A percentile compares a stretch with the other conserved stretches of the same genome.
These are phyloP conservation scores for Poeciliopsis turneri DNA, from an alignment of 2,797 vertebrate species.

Conservation along the genomic window DNA sequence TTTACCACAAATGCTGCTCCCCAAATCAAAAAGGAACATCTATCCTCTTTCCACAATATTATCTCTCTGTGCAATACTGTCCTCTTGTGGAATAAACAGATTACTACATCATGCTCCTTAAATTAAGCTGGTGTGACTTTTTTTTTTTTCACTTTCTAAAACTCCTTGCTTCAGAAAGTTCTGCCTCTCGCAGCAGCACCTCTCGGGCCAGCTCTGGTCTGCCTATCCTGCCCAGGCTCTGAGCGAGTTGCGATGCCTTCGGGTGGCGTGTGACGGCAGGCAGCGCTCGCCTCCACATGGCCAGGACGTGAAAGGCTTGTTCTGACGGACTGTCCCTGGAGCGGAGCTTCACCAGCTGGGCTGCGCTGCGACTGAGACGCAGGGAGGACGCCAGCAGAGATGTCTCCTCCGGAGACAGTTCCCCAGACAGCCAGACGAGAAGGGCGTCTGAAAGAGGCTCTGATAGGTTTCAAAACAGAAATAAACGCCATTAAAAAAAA, in stretches of 20 bases:
- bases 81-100: slow-evolving; percentile 47
- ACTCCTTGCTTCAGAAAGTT: background rate
- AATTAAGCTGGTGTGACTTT: background rate
- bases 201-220: slow-evolving; percentile 83
- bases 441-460: slow-evolving; percentile 81
- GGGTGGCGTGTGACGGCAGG: slow-evolving; percentile 74
- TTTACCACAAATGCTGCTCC: background rate
- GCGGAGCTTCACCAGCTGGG: slow-evolving; percentile 85
- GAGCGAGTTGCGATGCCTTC: slow-evolving; percentile 81
- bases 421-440: slow-evolving; percentile 85
- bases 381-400: slow-evolving; percentile 72
- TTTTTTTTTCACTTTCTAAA: background rate
- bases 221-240: slow-evolving; percentile 83
- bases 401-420: slow-evolving; percentile 85
- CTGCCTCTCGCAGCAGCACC: slow-evolving; percentile 76
- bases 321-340: slow-evolving; percentile 75
- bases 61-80: slow-evolving; percentile 45
- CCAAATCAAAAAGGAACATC: background rate
- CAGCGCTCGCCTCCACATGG: slow-evolving; percentile 85
- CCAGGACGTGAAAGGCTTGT: slow-evolving; percentile 86
- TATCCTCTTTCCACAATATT: background rate
- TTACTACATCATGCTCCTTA: background rate
- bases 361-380: slow-evolving; percentile 77
- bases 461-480: slow-evolving; percentile 38
- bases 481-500: background rate